phyloP scores from a whole-genome alignment of 1,140 invertebrate species.

The Drosophila miranda region DNA sequence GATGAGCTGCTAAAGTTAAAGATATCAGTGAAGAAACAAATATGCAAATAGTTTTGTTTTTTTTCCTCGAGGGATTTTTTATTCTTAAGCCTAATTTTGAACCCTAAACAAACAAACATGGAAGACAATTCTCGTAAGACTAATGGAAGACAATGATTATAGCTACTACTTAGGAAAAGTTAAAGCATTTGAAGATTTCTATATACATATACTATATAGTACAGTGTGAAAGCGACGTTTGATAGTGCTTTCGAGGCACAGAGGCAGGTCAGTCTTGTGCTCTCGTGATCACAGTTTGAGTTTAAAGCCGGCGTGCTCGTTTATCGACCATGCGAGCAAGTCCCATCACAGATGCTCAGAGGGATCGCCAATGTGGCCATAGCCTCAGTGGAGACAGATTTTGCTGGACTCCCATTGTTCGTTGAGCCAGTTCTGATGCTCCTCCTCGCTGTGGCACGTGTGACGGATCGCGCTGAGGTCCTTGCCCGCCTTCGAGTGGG shows the following conservation, averaged over 20 bases:
- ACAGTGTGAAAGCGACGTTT: conserved; percentile 18
- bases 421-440: conserved; percentile 72
- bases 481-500: conserved; percentile 22
- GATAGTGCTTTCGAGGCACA: conserved; percentile 22
- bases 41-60: conserved; percentile 16
- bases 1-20: too few species aligned
- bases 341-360: conserved; percentile 58
- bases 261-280: conserved; percentile 52
- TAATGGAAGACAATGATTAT: conserved; percentile 75
- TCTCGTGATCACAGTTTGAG: conserved; percentile 59
- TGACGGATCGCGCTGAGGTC: conserved; percentile 9
- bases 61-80: conserved; percentile 36
- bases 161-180: conserved; percentile 20
- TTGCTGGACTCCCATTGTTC: conserved; percentile 56
- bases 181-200: conserved; percentile 33
- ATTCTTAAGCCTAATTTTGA: conserved; percentile 42
- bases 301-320: conserved; percentile 57
- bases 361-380: not conserved
- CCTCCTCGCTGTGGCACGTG: conserved; percentile 54
- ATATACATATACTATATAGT: conserved; percentile 26
- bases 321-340: conserved; percentile 35
- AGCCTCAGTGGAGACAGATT: conserved; percentile 13
- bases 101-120: conserved; percentile 60
- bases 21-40: not conserved
- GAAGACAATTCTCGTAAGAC: conserved; percentile 64